Percentiles rank a stretch among this genome's conserved stretches.
Conservation (phyloP, 2,888 invertebrate species). For the Neoitamus cyanurus region DNA sequence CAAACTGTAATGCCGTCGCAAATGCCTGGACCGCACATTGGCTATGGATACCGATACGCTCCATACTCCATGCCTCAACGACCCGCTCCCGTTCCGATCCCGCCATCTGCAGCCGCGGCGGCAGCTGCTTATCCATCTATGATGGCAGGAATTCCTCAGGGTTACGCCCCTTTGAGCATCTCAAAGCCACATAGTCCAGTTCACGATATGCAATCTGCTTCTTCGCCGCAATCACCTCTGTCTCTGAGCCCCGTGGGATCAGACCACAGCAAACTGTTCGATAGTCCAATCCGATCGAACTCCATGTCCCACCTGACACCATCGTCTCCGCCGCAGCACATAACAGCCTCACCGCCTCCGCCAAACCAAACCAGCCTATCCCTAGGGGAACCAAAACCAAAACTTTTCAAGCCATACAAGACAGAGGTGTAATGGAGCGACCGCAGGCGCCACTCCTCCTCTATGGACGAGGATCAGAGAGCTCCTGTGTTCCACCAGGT, state of each 20-base stretch:
- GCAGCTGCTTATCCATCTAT: constrained; percentile 56
- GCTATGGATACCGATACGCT: constrained; percentile 66
- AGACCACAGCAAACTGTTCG: constrained; percentile 65
- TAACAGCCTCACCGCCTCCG: constrained; percentile 57
- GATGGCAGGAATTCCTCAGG: constrained; percentile 59
- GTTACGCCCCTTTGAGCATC: constrained; percentile 57
- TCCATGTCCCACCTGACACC: background rate
- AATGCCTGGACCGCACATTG: constrained; percentile 70
- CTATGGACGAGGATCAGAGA: background rate
- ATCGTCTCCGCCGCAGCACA: constrained; percentile 56
- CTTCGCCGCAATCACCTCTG: constrained; percentile 64
- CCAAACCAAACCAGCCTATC: constrained; percentile 37
- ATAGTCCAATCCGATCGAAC: constrained; percentile 59
- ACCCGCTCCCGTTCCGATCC: constrained; percentile 63
- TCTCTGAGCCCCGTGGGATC: constrained; percentile 66
- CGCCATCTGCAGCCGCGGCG: constrained; percentile 60
- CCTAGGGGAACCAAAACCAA: constrained; percentile 67
- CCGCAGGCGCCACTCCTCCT: background rate
- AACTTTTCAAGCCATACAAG: constrained; percentile 83
- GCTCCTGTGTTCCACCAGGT: background rate
- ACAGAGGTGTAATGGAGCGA: constrained; percentile 58
- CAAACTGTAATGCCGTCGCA: constrained; percentile 68
- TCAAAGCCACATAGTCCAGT: constrained; percentile 65
- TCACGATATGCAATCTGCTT: constrained; percentile 64
- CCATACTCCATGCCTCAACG: constrained; percentile 69